Evolutionary conservation across 2,888 invertebrate species (phyloP).

Genomic region (Ormyrus labotus): DNA sequence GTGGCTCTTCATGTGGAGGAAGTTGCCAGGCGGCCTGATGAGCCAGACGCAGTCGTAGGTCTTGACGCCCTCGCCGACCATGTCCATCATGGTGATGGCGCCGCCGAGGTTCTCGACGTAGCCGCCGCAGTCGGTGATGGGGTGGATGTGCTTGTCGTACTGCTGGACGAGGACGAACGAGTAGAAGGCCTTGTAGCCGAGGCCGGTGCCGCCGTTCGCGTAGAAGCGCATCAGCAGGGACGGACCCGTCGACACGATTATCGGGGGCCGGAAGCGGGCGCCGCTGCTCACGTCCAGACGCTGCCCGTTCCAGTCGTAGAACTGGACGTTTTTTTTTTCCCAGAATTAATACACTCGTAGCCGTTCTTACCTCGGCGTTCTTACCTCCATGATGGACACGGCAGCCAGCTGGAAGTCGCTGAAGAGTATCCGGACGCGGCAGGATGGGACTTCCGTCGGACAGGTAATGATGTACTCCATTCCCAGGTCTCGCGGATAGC

Average conservation of each 20-base stretch:
- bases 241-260: constrained; percentile 81
- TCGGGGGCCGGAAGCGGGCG: constrained; percentile 82
- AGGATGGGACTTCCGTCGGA: constrained; percentile 76
- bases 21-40: constrained; percentile 81
- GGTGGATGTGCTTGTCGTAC: constrained; percentile 70
- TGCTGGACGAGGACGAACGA: constrained; percentile 75
- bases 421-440: constrained; percentile 81
- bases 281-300: constrained; percentile 82
- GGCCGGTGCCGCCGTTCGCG: constrained; percentile 82
- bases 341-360: background rate
- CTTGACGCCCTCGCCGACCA: constrained; percentile 79
- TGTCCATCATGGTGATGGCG: constrained; percentile 86
- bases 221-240: constrained; percentile 81
- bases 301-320: constrained; percentile 83
- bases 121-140: constrained; percentile 82
- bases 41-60: constrained; percentile 85
- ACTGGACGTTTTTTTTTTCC: constrained; percentile 71
- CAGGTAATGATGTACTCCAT: constrained; percentile 82
- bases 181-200: constrained; percentile 82
- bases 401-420: constrained; percentile 83
- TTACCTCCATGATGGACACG: constrained; percentile 82
- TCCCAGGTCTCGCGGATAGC: constrained; percentile 82
- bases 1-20: constrained; percentile 82
- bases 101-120: constrained; percentile 84
- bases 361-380: background rate